Percentiles rank a stretch among this genome's conserved stretches.
These are phyloP conservation scores for Scaptomyza pallida DNA, from an alignment of 1,140 invertebrate genomes.

Conservation along the genomic window DNA sequence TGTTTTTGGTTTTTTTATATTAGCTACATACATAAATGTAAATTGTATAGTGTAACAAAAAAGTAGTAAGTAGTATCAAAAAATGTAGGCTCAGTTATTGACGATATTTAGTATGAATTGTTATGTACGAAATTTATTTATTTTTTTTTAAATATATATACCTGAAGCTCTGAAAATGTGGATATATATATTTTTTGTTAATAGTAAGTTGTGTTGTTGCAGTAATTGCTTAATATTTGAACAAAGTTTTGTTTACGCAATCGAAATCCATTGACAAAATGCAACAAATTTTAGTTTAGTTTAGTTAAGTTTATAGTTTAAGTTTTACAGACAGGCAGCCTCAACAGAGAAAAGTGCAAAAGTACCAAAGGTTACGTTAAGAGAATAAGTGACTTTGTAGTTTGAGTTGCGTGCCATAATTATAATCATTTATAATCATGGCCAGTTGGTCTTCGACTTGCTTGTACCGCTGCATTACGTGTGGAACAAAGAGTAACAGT, in stretches of 20 bases:
- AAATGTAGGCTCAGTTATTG: slow-evolving; percentile 67
- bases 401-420: slow-evolving; percentile 50
- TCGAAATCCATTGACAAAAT: slow-evolving; percentile 73
- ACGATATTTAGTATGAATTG: slow-evolving; percentile 47
- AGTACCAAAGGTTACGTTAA: slow-evolving; percentile 42
- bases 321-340: slow-evolving; percentile 23
- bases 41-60: slow-evolving; percentile 80
- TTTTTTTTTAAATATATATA: slow-evolving; percentile 48
- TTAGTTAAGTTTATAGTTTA: slow-evolving; percentile 13
- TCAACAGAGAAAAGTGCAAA: slow-evolving; percentile 42
- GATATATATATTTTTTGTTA: slow-evolving; percentile 31
- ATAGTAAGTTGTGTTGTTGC: slow-evolving; percentile 49
- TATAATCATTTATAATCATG: slow-evolving; percentile 1
- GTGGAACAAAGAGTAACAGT: slow-evolving; percentile 66
- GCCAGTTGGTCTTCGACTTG: slow-evolving; percentile 32
- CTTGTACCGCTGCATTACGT: slow-evolving; percentile 35
- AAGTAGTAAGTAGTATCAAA: slow-evolving; percentile 77
- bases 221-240: slow-evolving; percentile 57
- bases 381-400: slow-evolving; percentile 23
- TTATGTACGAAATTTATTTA: slow-evolving; percentile 61
- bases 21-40: slow-evolving; percentile 75
- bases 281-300: slow-evolving; percentile 71
- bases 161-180: slow-evolving; percentile 56
- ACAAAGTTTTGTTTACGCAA: slow-evolving; percentile 65
- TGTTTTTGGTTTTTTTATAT: slow-evolving; percentile 52